These are phyloP conservation scores for Notarius quadriscutis DNA, from an alignment of 2,113 vertebrate species.

Conservation along the genomic window DNA sequence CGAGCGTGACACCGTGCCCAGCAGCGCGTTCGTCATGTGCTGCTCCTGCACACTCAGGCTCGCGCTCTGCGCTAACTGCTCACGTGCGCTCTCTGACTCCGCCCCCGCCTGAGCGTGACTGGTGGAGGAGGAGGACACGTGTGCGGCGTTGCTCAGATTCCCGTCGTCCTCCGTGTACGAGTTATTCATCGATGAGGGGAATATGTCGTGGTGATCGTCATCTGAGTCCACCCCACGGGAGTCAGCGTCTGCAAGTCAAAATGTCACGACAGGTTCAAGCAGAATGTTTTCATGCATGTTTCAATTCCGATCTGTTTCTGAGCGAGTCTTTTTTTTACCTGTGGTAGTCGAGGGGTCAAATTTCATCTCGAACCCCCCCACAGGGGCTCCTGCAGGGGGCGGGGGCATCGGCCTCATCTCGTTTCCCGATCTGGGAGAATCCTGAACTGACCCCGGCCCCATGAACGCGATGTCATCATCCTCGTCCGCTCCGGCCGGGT, in stretches of 20 bases:
- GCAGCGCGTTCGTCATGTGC: constrained; percentile 71
- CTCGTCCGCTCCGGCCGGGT: constrained; percentile 64
- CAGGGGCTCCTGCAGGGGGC: constrained; percentile 47
- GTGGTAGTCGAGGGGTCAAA: constrained; percentile 17
- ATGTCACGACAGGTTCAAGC: not conserved
- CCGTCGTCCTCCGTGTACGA: constrained; percentile 40
- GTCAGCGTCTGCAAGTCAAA: constrained; percentile 58
- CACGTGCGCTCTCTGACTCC: constrained; percentile 36
- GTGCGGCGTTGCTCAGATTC: constrained; percentile 54
- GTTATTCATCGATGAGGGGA: constrained; percentile 33
- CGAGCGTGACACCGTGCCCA: constrained; percentile 73
- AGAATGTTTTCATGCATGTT: not conserved
- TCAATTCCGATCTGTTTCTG: not conserved
- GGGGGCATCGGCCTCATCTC: constrained; percentile 59
- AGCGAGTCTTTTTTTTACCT: not conserved
- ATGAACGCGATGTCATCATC: constrained; percentile 68
- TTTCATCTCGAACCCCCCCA: constrained; percentile 21
- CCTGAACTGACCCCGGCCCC: constrained; percentile 56
- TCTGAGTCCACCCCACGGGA: constrained; percentile 66
- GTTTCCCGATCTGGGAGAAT: constrained; percentile 64
- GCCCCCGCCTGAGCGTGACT: not conserved
- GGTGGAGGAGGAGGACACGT: constrained; percentile 41
- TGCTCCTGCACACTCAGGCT: constrained; percentile 75
- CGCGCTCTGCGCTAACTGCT: constrained; percentile 60
- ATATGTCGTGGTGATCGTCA: constrained; percentile 64